phyloP scores from a whole-genome alignment of 2,797 vertebrate genomes.

The Notoglanidium macrostoma region DNA sequence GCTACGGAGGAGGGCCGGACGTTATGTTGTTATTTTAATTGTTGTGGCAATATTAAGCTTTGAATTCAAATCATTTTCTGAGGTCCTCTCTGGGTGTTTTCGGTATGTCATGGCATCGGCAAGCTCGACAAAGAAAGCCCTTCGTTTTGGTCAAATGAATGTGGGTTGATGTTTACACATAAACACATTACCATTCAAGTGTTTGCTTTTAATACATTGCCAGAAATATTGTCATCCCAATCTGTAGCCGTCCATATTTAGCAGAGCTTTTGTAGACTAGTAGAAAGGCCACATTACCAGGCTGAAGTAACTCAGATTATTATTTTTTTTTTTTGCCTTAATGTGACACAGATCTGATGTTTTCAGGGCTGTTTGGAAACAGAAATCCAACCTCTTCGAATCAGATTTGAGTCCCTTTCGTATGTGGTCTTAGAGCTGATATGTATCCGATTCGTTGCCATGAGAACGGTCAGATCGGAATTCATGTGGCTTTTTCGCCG shows the following conservation, averaged over 20 bases:
- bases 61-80: neutral
- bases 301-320: too few species aligned
- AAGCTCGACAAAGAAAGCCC: too few species aligned
- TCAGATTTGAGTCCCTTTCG: too few species aligned
- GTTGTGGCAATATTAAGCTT: neutral
- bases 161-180: neutral
- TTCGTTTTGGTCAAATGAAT: neutral
- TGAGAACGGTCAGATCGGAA: too few species aligned
- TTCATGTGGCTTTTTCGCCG: too few species aligned
- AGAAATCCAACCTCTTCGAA: too few species aligned
- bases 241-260: neutral
- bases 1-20: neutral
- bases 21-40: neutral
- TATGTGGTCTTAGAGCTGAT: too few species aligned
- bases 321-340: too few species aligned
- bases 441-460: too few species aligned
- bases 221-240: neutral
- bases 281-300: neutral
- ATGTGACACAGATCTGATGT: too few species aligned
- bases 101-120: neutral
- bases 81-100: neutral
- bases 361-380: too few species aligned
- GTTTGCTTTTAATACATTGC: neutral
- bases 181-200: neutral
- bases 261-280: neutral